Evolutionary conservation across 2,113 vertebrate species (phyloP), one percentile per base, ranked within the genome.

Genomic region (Clinocottus analis): DNA sequence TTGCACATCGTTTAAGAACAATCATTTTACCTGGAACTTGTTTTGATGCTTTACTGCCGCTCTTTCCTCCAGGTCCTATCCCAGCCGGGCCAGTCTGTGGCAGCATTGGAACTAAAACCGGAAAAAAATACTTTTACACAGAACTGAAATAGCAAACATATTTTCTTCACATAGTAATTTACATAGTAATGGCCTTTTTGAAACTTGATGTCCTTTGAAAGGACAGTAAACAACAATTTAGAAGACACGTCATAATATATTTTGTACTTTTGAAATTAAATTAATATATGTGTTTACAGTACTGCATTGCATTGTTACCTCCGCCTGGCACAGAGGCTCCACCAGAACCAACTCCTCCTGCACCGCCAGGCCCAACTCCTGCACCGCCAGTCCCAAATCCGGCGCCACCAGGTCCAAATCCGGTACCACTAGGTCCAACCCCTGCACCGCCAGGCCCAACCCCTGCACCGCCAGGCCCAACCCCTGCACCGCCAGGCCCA

Each of bases 21-120:
- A 43, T 3, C 1, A 43, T 37, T 88, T 82, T 85, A 94, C 93
- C 93, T 89, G 93, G 93, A 62, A 94, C 69, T 85, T 92, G 92
- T 81, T 93, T 93, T 47, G 89, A 90, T 72, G 92, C 88, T 91
- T 94, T 94, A 17, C 66, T 41, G 62, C 74, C 62, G 10, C 9
- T 92, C 49, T 91, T 93, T 33, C 86, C 86, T 56, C 88, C 90
- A 47, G 85, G 61, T 72, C 90, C 89, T 53, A 63, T 82, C 1
- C 85, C 88, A 29, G 88, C 67, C 2, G 83, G 66, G 51, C 87
- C 89, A 79, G 88, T 92, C 82, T 93, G 92, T 58, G 91, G 90
- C 63, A 93, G 67, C 3, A 85, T 2, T 69, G 81, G 81, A 65
- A 21, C 79, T 91, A 60, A 83, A 84, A 71, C 43, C 27, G 35